These are phyloP conservation scores for Teinopalpus imperialis DNA, from an alignment of 2,888 invertebrate species.

Conservation along the genomic window DNA sequence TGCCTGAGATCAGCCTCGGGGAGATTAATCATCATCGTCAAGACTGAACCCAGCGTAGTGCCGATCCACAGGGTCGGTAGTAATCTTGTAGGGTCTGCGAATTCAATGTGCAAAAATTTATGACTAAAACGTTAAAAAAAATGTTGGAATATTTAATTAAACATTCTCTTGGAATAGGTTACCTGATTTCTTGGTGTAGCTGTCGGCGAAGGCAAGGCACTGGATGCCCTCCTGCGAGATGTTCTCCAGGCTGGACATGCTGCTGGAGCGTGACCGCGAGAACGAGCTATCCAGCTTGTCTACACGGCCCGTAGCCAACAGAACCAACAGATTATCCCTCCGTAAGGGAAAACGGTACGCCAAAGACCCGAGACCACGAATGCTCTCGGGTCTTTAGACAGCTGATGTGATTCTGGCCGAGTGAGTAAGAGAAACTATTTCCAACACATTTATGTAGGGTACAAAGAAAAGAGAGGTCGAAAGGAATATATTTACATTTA, in stretches of 20 bases:
- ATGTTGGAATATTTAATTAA: no score
- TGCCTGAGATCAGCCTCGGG: constrained; percentile 90
- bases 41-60: constrained; percentile 97
- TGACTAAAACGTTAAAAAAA: no score
- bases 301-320: constrained; percentile 85
- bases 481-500: no score
- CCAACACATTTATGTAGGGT: no score
- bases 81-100: constrained; percentile 89
- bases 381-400: constrained; percentile 34
- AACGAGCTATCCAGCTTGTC: constrained; percentile 98
- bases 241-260: constrained; percentile 98
- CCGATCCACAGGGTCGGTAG: constrained; percentile 98
- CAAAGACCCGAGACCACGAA: constrained; percentile 32
- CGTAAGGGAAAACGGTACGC: constrained; percentile 28
- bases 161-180: no score
- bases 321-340: constrained; percentile 58
- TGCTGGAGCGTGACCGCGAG: constrained; percentile 97
- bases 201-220: constrained; percentile 97
- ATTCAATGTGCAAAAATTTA: no score
- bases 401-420: constrained; percentile 29
- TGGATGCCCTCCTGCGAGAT: constrained; percentile 97
- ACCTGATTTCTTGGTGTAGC: constrained; percentile 97
- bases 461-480: no score
- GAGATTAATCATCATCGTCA: constrained; percentile 94
- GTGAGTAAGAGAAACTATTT: no score